Percentiles rank a stretch among this genome's conserved stretches.
These are phyloP conservation scores for Oscheius myriophilus DNA, from an alignment of 2,888 invertebrate genomes.

Conservation along the genomic window DNA sequence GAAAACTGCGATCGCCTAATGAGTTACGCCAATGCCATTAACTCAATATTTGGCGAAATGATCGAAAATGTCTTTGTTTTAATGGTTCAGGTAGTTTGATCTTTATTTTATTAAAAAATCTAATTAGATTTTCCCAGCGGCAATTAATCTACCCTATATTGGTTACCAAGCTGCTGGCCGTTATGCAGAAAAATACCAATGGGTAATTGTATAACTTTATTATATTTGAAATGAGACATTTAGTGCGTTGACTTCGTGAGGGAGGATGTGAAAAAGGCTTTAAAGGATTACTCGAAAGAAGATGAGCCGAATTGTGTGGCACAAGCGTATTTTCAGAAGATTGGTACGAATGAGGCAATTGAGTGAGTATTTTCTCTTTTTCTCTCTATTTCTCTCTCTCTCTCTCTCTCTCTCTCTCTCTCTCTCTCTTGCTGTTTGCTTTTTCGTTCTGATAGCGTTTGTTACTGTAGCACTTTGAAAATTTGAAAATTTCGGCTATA, in stretches of 20 bases:
- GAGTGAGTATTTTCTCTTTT: too few species aligned
- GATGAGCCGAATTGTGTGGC: conserved; percentile 45
- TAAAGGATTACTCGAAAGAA: conserved; percentile 32
- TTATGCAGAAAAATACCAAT: conserved; percentile 2
- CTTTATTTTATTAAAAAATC: too few species aligned
- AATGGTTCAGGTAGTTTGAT: neutral
- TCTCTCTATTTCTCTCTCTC: too few species aligned
- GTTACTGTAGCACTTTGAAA: too few species aligned
- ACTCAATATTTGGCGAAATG: neutral
- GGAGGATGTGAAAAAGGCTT: conserved; percentile 39
- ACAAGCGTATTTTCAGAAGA: conserved; percentile 45
- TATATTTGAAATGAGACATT: neutral
- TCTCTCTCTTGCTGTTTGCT: too few species aligned
- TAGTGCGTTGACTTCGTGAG: conserved; percentile 35
- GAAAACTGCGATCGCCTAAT: conserved; percentile 37
- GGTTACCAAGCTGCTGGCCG: conserved; percentile 28
- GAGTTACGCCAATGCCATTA: conserved; percentile 23
- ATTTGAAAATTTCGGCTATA: too few species aligned
- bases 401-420: too few species aligned
- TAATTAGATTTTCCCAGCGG: conserved; percentile 23
- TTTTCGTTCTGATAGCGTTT: too few species aligned
- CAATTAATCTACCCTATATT: conserved; percentile 38
- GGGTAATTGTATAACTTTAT: neutral
- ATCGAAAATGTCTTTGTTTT: conserved; percentile 4
- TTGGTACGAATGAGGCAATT: conserved; percentile 14